phyloP scores from a whole-genome alignment of 2,797 vertebrate species.

The Labroides dimidiatus region DNA sequence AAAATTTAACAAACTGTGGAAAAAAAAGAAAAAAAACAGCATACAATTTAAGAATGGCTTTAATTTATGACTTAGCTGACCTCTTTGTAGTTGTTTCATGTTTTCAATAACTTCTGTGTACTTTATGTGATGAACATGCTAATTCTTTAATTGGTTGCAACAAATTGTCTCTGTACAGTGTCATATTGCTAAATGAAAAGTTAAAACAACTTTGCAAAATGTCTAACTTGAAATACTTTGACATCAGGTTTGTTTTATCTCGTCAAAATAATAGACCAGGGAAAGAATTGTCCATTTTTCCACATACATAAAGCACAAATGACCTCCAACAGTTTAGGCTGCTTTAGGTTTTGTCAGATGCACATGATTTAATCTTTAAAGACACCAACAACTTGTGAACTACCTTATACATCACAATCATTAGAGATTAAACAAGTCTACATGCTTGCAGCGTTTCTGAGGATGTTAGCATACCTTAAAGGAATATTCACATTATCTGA shows the following conservation, averaged over 20 bases:
- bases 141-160: not conserved
- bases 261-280: not conserved
- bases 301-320: constrained; percentile 23
- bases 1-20: not conserved
- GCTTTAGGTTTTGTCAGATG: not conserved
- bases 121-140: not conserved
- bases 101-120: not conserved
- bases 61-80: not conserved
- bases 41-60: not conserved
- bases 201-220: rapidly evolving
- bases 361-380: not conserved
- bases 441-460: not conserved
- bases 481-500: not conserved
- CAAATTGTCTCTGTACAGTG: not conserved
- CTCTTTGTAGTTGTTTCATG: not conserved
- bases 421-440: not conserved
- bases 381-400: constrained; percentile 12
- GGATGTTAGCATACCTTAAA: not conserved
- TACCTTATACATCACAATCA: not conserved
- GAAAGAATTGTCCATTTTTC: not conserved
- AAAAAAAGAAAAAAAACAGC: too few relatives aligned
- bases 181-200: not conserved
- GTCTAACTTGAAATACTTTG: not conserved
- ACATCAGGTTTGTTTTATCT: not conserved
- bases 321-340: not conserved